phyloP scores from a whole-genome alignment of 2,797 vertebrate genomes.

The Lagorchestes hirsutus region DNA sequence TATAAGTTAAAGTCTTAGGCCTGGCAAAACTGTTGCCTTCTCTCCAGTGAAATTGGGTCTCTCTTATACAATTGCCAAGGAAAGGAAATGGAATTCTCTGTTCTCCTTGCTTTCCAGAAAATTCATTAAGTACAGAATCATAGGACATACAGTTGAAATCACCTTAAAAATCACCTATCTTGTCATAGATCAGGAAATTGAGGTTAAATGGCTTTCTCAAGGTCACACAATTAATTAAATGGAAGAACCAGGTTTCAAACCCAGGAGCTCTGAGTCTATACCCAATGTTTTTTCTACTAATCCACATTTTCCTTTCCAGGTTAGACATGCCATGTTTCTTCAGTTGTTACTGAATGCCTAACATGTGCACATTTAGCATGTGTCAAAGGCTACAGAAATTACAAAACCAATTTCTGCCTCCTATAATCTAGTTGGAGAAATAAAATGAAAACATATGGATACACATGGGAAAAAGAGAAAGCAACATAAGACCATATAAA shows the following conservation, averaged over 20 bases:
- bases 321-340: neutral
- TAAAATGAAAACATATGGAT: neutral
- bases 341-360: neutral
- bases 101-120: conserved; percentile 12
- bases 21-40: neutral
- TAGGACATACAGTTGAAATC: neutral
- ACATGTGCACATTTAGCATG: neutral
- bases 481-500: neutral
- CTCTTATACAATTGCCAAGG: conserved; percentile 40
- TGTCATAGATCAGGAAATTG: neutral
- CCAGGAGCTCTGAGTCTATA: neutral
- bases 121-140: neutral
- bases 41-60: neutral
- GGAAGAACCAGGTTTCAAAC: neutral
- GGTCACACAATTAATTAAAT: neutral
- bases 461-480: neutral
- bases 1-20: neutral
- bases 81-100: neutral
- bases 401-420: neutral
- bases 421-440: neutral
- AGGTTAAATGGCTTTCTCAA: neutral
- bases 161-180: neutral
- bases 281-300: neutral
- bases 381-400: neutral
- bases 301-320: neutral